A percentile compares a stretch with the other conserved stretches of the same genome.
Evolutionary conservation across 2,113 vertebrate species (phyloP).

Genomic region (Mormoops blainvillei): DNA sequence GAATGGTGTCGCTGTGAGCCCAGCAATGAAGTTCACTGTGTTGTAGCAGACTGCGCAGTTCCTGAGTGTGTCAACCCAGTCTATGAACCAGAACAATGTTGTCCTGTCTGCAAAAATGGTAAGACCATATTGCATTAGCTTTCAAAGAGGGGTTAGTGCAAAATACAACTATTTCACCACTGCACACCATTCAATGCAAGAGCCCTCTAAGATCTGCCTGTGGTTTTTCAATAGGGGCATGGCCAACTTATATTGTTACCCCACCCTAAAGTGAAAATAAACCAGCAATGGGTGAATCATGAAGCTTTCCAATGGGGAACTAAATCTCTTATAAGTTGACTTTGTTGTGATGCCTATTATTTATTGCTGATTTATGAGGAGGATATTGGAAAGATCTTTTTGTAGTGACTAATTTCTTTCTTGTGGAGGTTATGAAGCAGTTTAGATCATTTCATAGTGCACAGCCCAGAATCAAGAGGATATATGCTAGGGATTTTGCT

Average conservation of each 20-base stretch:
- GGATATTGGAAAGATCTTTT: not conserved
- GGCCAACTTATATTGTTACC: not conserved
- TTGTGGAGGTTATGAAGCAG: not conserved
- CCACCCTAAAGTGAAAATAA: slow-evolving; percentile 31
- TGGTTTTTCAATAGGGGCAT: slow-evolving; percentile 16
- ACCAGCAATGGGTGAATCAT: not conserved
- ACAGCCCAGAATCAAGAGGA: not conserved
- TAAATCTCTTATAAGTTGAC: not conserved
- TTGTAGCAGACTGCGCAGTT: slow-evolving; percentile 99
- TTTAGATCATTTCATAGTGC: not conserved
- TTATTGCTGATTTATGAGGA: slow-evolving; percentile 17
- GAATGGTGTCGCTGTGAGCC: slow-evolving; percentile 99
- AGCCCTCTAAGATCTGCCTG: not conserved
- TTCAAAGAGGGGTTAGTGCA: slow-evolving; percentile 69
- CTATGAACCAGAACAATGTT: slow-evolving; percentile 99
- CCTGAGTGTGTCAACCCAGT: slow-evolving; percentile 99
- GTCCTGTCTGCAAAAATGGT: slow-evolving; percentile 99
- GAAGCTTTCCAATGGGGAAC: slow-evolving; percentile 32
- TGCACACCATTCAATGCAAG: slow-evolving; percentile 3
- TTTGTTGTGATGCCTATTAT: slow-evolving; percentile 31
- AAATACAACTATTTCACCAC: slow-evolving; percentile 42
- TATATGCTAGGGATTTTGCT: not conserved
- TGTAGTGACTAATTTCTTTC: not conserved
- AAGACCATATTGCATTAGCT: slow-evolving; percentile 82
- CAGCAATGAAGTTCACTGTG: slow-evolving; percentile 99